Evolutionary conservation across 2,888 invertebrate genomes (phyloP).

Genomic region (Stomorhina lunata): DNA sequence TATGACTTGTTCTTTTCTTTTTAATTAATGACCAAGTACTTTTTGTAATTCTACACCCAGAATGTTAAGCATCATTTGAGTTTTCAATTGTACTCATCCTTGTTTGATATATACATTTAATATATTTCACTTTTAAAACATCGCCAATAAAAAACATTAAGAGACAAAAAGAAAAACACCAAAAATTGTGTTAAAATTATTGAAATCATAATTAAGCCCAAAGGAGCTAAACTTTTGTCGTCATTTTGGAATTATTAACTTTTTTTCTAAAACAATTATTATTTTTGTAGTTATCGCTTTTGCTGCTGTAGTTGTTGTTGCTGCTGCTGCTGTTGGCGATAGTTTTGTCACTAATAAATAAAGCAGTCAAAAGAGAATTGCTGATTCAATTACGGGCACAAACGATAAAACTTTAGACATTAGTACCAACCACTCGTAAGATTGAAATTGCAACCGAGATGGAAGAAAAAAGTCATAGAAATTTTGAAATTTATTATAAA

Average conservation of each 20-base stretch:
- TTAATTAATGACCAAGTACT: constrained; percentile 1
- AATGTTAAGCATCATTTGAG: constrained; percentile 18
- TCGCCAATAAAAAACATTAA: neutral
- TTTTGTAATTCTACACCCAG: neutral
- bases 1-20: neutral
- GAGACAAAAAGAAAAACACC: neutral
- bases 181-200: constrained; percentile 36
- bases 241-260: constrained; percentile 53
- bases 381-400: constrained; percentile 59
- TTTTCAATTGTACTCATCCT: neutral
- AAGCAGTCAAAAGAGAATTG: constrained; percentile 59
- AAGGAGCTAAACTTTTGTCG: constrained; percentile 48
- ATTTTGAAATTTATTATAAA: constrained; percentile 22
- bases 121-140: neutral
- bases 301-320: constrained; percentile 14
- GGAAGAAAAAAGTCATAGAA: neutral
- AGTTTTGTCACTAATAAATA: constrained; percentile 55
- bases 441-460: neutral
- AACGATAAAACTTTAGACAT: constrained; percentile 57
- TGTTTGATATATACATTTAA: constrained; percentile 17
- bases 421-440: constrained; percentile 1
- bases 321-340: constrained; percentile 27
- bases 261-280: constrained; percentile 47
- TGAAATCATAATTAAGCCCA: constrained; percentile 55
- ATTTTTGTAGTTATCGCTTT: neutral